Evolutionary conservation across 2,797 vertebrate genomes (phyloP), one percentile per base, ranked within the genome.

Genomic region (Emys orbicularis): DNA sequence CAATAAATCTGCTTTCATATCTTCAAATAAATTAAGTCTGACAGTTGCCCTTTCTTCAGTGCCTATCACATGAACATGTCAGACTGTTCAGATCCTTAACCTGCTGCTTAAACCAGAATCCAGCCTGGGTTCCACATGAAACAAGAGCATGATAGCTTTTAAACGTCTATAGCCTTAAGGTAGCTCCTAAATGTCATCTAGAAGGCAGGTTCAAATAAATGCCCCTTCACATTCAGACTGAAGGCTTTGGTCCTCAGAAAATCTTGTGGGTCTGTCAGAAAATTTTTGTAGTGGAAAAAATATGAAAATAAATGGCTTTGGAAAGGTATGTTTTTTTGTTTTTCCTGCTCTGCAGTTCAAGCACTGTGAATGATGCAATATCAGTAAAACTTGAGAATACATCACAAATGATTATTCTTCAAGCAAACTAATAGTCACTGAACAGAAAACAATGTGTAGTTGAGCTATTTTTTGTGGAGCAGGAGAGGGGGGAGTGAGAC

Each of bases 41-140:
- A 96, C 96, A 94, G 94, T 84, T 96, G 92, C 83, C 91, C 90
- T 96, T 97, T 97, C 95, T 95, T 95, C 96, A 94, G 92, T 93
- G 91, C 90, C 91, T 96, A 92, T 94, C 92, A 97, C 93, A 85
- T 94, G 91, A 95, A 88, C 77, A 77, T 94, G 91, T 96, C 90
- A 96, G 94, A 93, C 86, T 93, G 89, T 95, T 97, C 91, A 94
- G 85, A 94, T 95, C 90, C 94, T 97, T 96, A 97, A 96, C 86
- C 81, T 96, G 68, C 87, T 86, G 77, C 87, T 96, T 96, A 94
- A 94, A 65, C 65, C 87, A 89, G 84, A 92, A 92, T 97, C 80
- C 37, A 80, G 95, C 94, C 95, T 94, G 94, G 72, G 11, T 93
- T 95, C 92, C 18, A 3, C 77, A 47, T 12, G 41, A 95, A 47